These are phyloP conservation scores for Aleadryas rufinucha DNA, from an alignment of 2,113 vertebrate genomes.

Conservation along the genomic window DNA sequence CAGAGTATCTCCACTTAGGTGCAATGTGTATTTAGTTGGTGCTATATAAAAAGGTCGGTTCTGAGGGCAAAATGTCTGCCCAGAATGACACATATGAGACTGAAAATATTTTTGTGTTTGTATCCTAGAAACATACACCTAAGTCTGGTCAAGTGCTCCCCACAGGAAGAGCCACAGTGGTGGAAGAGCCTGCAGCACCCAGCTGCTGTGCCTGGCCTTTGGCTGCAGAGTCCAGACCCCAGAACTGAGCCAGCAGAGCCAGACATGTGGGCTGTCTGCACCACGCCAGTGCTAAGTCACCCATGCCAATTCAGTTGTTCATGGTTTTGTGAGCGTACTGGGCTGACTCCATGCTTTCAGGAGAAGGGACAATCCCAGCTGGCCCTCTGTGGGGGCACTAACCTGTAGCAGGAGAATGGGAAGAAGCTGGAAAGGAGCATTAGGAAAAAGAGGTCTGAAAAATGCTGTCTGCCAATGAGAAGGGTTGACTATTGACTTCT, in stretches of 20 bases:
- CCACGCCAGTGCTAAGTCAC: background rate
- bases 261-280: background rate
- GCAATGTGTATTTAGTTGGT: background rate
- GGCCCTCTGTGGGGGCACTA: background rate
- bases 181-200: background rate
- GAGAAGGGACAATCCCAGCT: background rate
- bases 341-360: background rate
- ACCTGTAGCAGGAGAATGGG: background rate
- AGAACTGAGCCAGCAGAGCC: background rate
- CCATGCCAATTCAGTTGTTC: background rate
- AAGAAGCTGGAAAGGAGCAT: background rate
- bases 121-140: slow-evolving; percentile 22
- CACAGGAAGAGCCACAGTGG: background rate
- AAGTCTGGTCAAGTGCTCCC: background rate
- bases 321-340: background rate
- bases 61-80: background rate
- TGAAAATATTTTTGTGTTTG: slow-evolving; percentile 29
- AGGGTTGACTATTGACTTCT: background rate
- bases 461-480: background rate
- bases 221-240: background rate
- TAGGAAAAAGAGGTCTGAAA: background rate
- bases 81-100: background rate
- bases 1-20: background rate
- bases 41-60: background rate
- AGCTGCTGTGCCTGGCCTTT: background rate